Percentiles rank a stretch among this genome's conserved stretches.
phyloP scores from a whole-genome alignment of 2,797 vertebrate genomes.

The Dendrocincla tyrannina region DNA sequence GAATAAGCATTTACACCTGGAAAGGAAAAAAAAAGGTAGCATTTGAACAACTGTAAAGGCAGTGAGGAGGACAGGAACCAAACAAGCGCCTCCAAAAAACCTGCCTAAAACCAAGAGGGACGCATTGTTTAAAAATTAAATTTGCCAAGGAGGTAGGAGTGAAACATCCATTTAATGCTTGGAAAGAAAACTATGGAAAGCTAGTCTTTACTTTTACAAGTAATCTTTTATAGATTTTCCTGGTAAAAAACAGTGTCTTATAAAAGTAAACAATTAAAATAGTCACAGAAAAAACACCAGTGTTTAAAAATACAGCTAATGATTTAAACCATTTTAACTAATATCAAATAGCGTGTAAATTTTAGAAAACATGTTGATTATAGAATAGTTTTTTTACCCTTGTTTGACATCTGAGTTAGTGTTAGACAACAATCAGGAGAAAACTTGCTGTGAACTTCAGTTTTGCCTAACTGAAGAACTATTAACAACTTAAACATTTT shows the following conservation, averaged over 20 bases:
- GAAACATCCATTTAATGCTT: neutral
- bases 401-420: neutral
- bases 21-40: neutral
- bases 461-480: neutral
- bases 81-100: neutral
- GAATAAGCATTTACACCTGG: neutral
- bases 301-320: neutral
- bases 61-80: neutral
- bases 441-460: neutral
- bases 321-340: neutral
- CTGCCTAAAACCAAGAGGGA: neutral
- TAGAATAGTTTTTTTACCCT: neutral
- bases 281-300: neutral
- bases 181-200: neutral
- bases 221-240: neutral
- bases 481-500: neutral
- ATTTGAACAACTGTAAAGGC: neutral
- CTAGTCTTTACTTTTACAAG: neutral
- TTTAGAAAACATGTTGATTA: neutral
- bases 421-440: neutral
- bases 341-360: neutral
- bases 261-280: neutral
- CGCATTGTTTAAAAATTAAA: neutral
- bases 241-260: neutral
- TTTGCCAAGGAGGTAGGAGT: neutral